A percentile compares a stretch with the other conserved stretches of the same genome.
Evolutionary conservation across 2,888 invertebrate genomes (phyloP).

Genomic region (Metallyticus violacea): DNA sequence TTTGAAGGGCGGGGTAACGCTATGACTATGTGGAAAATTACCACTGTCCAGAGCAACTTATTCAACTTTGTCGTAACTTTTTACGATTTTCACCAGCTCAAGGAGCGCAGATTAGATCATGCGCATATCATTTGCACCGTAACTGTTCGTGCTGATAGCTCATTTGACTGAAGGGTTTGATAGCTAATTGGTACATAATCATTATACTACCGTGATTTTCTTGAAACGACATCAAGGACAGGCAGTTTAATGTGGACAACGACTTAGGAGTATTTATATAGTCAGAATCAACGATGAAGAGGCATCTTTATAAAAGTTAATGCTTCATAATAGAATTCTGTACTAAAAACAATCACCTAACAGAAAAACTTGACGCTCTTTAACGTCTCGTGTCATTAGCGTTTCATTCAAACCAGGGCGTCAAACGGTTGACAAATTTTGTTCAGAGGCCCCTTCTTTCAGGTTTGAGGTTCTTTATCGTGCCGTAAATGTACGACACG

Average conservation of each 20-base stretch:
- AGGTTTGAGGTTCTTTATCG: no score
- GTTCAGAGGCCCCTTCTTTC: no score
- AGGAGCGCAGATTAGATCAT: not conserved
- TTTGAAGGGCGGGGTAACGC: not conserved
- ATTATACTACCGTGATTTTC: not conserved
- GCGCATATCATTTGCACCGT: not conserved
- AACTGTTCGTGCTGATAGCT: not conserved
- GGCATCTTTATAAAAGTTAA: no score
- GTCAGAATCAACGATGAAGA: no score
- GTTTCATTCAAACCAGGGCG: no score
- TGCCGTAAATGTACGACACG: no score
- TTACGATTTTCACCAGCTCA: not conserved
- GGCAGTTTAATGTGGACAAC: not conserved
- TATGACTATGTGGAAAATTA: not conserved
- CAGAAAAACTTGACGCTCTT: no score
- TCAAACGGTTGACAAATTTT: no score
- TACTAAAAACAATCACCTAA: no score
- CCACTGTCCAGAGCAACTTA: not conserved
- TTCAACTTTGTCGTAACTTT: not conserved
- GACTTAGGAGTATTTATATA: no score
- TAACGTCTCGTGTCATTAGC: no score
- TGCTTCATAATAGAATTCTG: no score
- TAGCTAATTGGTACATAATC: not conserved
- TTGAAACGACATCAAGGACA: not conserved
- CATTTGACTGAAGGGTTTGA: not conserved